Evolutionary conservation across 1,140 invertebrate species (phyloP).

Genomic region (Steinernema feltiae): DNA sequence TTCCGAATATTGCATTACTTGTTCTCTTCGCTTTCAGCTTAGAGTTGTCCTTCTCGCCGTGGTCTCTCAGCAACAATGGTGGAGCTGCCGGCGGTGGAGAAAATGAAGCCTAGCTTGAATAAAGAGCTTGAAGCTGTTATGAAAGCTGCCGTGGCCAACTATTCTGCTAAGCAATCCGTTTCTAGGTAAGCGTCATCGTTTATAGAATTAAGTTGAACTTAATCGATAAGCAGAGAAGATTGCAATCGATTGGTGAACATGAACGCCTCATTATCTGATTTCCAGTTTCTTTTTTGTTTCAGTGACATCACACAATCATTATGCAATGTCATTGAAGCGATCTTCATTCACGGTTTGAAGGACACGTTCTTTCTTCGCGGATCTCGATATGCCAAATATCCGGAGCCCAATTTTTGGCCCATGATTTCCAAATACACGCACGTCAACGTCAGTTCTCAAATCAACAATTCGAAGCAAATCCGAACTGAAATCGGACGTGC

Average conservation of each 20-base stretch:
- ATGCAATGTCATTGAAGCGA: slow-evolving; percentile 47
- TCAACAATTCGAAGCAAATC: slow-evolving; percentile 49
- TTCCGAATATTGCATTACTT: background rate
- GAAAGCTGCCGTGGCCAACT: slow-evolving; percentile 18
- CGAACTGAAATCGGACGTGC: slow-evolving; percentile 49
- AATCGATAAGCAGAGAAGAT: no score
- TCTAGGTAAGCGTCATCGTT: background rate
- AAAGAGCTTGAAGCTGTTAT: slow-evolving; percentile 27
- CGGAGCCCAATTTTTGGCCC: slow-evolving; percentile 57
- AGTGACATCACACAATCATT: slow-evolving; percentile 43
- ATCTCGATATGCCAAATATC: slow-evolving; percentile 51
- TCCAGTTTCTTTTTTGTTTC: background rate
- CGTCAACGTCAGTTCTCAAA: slow-evolving; percentile 46
- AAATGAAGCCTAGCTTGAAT: slow-evolving; percentile 15
- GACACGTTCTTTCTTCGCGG: slow-evolving; percentile 56
- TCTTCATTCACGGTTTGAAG: slow-evolving; percentile 55
- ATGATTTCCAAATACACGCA: slow-evolving; percentile 57
- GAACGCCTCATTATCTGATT: no score
- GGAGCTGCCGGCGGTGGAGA: slow-evolving; percentile 15
- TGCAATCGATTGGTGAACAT: no score
- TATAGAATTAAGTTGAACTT: background rate
- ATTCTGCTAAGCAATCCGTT: background rate
- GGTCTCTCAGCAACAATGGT: background rate
- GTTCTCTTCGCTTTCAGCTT: background rate
- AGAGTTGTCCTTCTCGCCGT: background rate